Conservation (phyloP, 2,888 invertebrate species). For the Xanthorhoe spadicearia region DNA sequence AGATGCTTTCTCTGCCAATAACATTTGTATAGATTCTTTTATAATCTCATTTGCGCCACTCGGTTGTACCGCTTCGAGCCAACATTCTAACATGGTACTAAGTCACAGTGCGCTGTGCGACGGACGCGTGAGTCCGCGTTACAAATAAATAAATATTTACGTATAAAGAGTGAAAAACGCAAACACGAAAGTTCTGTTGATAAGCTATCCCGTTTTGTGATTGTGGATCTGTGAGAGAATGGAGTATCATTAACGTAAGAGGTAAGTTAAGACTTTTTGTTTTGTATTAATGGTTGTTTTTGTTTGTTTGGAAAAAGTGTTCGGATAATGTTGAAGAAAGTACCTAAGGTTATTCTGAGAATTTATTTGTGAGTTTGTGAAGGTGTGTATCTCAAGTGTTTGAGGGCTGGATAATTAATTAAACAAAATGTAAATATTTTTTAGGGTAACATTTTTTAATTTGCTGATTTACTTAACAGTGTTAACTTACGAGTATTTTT, state of each 20-base stretch:
- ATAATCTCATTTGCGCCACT: constrained; percentile 72
- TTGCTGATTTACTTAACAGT: no score
- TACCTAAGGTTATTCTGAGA: constrained; percentile 19
- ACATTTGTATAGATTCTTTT: constrained; percentile 65
- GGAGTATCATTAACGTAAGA: constrained; percentile 73
- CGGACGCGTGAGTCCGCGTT: constrained; percentile 61
- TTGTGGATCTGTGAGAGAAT: constrained; percentile 62
- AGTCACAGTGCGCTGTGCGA: constrained; percentile 44
- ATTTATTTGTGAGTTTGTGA: constrained; percentile 7
- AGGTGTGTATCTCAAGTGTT: not conserved
- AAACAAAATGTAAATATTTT: no score
- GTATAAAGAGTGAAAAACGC: constrained; percentile 49
- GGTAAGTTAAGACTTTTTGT: constrained; percentile 66
- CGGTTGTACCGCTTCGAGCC: constrained; percentile 70
- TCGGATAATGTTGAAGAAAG: constrained; percentile 22
- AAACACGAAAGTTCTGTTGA: constrained; percentile 58
- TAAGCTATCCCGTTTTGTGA: constrained; percentile 48
- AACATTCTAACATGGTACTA: constrained; percentile 67
- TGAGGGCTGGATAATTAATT: not conserved
- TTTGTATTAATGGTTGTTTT: constrained; percentile 58
- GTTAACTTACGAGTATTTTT: no score
- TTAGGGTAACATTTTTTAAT: no score
- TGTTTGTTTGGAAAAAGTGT: constrained; percentile 45
- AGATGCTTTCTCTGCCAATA: constrained; percentile 66
- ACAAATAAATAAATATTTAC: constrained; percentile 40